Conservation (phyloP, 2,797 vertebrate species). For the Intellagama lesueurii region DNA sequence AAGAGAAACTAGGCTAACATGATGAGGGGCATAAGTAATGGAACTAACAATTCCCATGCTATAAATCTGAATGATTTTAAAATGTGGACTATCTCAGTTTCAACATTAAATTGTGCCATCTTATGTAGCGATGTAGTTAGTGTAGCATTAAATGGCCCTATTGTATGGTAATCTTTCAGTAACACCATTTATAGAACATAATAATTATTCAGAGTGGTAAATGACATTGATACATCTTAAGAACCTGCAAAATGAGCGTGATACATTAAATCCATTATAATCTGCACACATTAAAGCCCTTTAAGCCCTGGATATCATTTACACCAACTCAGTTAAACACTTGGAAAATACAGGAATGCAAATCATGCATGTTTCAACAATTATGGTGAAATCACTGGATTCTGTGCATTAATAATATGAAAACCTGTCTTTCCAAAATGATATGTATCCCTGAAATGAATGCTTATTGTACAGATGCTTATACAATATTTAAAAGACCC, state of each 20-base stretch:
- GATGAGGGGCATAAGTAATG: neutral
- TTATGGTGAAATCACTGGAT: conserved; percentile 48
- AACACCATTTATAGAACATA: conserved; percentile 32
- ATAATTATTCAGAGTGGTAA: conserved; percentile 35
- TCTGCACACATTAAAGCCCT: conserved; percentile 47
- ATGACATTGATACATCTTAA: conserved; percentile 34
- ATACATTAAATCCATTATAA: conserved; percentile 27
- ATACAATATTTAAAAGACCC: neutral
- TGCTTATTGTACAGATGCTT: neutral
- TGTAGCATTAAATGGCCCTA: neutral
- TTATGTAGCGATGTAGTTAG: conserved; percentile 10
- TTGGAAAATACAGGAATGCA: conserved; percentile 58
- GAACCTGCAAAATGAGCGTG: conserved; percentile 41
- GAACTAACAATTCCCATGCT: neutral
- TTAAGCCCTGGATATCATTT: conserved; percentile 56
- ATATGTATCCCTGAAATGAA: neutral
- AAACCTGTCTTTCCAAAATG: conserved; percentile 58
- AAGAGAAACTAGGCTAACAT: neutral
- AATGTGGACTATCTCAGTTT: neutral
- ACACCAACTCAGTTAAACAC: conserved; percentile 53
- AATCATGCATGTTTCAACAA: conserved; percentile 32
- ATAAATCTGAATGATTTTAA: neutral
- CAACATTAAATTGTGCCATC: neutral
- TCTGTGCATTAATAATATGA: conserved; percentile 60
- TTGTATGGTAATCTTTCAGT: neutral